Evolutionary conservation across 2,113 vertebrate genomes (phyloP), one percentile per base, ranked within the genome.

Genomic region (Maylandia zebra): DNA sequence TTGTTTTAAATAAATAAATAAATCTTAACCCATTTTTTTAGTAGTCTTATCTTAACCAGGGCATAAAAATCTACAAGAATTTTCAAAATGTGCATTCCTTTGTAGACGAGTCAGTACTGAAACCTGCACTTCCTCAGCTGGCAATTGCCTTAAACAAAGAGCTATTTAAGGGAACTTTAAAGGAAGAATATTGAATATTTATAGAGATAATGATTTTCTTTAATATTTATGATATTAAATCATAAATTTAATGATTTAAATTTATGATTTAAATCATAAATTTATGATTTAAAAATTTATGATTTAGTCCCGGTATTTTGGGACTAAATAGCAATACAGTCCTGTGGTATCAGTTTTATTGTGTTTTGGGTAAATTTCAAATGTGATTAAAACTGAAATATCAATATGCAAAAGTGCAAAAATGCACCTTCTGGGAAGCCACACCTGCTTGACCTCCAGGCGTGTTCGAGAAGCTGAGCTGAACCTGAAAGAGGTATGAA

Each of bases 381-480:
- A 74, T 5, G 32, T 50, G 24, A 50, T 78, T 34, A 81, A 81
- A 45, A 14, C 38, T 50, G 24, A 78, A 78, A 78, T 78, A 52
- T 32, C 74, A 52, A 12, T n/a, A 78, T 34, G 10, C 45, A 52
- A 74, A 45, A 74, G 41, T 11, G 27, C 27, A 27, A 27, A 27
- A 27, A 34, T 52, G 27, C 17, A 64, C 7, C 59, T 64, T 69
- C 79, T 80, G 82, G 56, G 86, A 85, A 53, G 76, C 32, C 83
- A 78, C 81, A 64, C 43, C 83, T 78, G 86, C 88, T 90, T 88
- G 86, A 88, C 87, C 87, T 86, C 82, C 71, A 81, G 83, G 85
- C 34, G 30, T 52, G 83, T 55, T 89, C 22, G 69, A 86, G 78
- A 83, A 93, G 69, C 57, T 59, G 19, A 81, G 82, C 57, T 71